phyloP scores from a whole-genome alignment of 2,888 invertebrate genomes.

The Sclerodermus sp. region DNA sequence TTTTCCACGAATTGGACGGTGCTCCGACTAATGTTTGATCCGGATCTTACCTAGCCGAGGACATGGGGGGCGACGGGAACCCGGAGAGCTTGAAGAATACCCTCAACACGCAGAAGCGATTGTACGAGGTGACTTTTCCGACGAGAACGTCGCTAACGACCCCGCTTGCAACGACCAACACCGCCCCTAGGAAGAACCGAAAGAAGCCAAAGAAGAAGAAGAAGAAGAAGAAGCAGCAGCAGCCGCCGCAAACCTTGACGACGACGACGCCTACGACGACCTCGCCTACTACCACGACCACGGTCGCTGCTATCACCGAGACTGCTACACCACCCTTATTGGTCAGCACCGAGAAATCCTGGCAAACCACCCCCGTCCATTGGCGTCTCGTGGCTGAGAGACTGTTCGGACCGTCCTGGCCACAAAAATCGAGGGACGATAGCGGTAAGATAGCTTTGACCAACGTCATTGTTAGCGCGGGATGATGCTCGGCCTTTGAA shows the following conservation, averaged over 20 bases:
- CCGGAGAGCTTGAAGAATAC: conserved; percentile 15
- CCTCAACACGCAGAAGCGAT: conserved; percentile 30
- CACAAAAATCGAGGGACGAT: conserved; percentile 14
- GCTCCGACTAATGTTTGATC: no score
- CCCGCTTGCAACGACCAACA: not conserved
- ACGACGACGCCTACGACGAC: no score
- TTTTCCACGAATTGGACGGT: not conserved
- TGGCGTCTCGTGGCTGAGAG: conserved; percentile 43
- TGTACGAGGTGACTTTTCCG: conserved; percentile 15
- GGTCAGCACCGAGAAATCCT: conserved; percentile 28
- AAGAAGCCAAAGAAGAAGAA: conserved; percentile 29
- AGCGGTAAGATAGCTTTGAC: no score
- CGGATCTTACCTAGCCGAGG: no score
- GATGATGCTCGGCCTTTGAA: not conserved
- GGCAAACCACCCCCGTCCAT: conserved; percentile 29
- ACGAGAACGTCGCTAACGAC: conserved; percentile 11
- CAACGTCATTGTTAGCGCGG: no score
- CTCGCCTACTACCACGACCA: conserved; percentile 6
- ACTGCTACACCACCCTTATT: conserved; percentile 14
- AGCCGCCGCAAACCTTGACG: conserved; percentile 2
- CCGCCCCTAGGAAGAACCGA: conserved; percentile 6
- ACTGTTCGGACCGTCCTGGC: conserved; percentile 34
- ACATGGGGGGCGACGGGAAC: not conserved
- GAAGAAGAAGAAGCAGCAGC: conserved; percentile 31
- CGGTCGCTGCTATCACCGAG: not conserved